phyloP scores from a whole-genome alignment of 2,888 invertebrate genomes.

The Trichogramma dendrolimi region DNA sequence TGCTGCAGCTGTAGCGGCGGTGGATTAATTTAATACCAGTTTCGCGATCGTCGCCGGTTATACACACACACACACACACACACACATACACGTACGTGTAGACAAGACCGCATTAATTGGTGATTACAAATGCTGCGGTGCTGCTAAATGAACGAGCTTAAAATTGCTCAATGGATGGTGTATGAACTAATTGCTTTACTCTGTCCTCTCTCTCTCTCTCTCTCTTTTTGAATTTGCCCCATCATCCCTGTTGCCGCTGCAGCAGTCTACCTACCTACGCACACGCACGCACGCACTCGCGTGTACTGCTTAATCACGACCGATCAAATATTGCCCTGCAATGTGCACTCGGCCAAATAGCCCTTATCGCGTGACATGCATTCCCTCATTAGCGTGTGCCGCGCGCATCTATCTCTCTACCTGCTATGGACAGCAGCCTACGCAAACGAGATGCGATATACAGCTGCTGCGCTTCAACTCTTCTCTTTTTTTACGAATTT shows the following conservation, averaged over 20 bases:
- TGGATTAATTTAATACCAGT: too few relatives aligned
- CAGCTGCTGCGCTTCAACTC: too few relatives aligned
- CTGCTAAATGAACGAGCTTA: conserved; percentile 17
- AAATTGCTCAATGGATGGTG: conserved; percentile 19
- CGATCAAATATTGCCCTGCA: conserved; percentile 18
- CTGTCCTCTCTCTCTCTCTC: conserved; percentile 7
- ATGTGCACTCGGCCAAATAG: conserved; percentile 30
- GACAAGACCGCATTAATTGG: conserved; percentile 13
- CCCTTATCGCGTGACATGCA: conserved; percentile 41
- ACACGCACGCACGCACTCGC: not conserved
- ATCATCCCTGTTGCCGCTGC: not conserved
- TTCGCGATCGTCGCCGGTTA: not conserved
- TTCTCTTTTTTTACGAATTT: too few relatives aligned
- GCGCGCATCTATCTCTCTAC: not conserved
- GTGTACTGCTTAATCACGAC: conserved; percentile 22
- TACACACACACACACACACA: conserved; percentile 1
- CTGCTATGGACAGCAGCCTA: not conserved
- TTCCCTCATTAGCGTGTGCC: conserved; percentile 37
- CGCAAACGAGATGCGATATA: too few relatives aligned
- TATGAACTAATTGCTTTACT: conserved; percentile 19
- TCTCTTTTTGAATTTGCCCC: not conserved
- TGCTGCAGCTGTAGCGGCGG: too few relatives aligned
- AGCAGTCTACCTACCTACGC: not conserved
- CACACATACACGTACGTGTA: not conserved
- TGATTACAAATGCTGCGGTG: conserved; percentile 3